Base-by-base conservation (phyloP, 2,113 vertebrate species). In the Speoplatyrhinus poulsoni region DNA sequence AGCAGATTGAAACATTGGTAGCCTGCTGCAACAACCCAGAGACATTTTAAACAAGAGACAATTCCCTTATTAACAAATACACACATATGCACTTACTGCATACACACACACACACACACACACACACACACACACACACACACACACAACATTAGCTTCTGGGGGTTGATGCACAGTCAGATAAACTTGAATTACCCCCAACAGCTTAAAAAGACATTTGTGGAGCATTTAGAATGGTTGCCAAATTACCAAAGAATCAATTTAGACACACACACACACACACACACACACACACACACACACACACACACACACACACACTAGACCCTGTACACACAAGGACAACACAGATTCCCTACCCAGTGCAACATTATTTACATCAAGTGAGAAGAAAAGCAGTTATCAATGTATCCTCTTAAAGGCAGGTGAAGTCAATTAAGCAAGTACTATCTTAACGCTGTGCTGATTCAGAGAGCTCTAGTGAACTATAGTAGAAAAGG, bases 1-100 rank as follows among this genome's bases (percentile, higher is more conserved):
- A 72, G 53, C 55, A 77, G 67, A 84, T 80, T 79, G 61, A 79
- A 80, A 78, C 84, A 87, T 79, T 85, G 81, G 69, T 69, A 82
- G 50, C 54, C 57, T 66, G 67, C 67, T 75, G 61, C 48, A 70
- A 55, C 63, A 66, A 15, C 36, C 10, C 59, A 32, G 49, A 59
- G 67, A 60, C 62, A 77, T 88, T 79, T 77, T 67, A 53, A 75
- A 62, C 16, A 61, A 53, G 58, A 81, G 53, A 64, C 70, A 60
- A 77, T 33, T 72, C 69, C 64, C 48, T 48, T 10, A 60, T 56
- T 76, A 41, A 54, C 15, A 54, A 12, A 54, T 32, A 53, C 12
- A n/a, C 62, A 64, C 49, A 66, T 10, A 19, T n/a, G n/a, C 61
- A 60, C 33, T 13, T 17, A 9, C 19, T 19, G 48, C 19, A 19